phyloP scores from a whole-genome alignment of 2,797 vertebrate genomes.

The Echiichthys vipera region DNA sequence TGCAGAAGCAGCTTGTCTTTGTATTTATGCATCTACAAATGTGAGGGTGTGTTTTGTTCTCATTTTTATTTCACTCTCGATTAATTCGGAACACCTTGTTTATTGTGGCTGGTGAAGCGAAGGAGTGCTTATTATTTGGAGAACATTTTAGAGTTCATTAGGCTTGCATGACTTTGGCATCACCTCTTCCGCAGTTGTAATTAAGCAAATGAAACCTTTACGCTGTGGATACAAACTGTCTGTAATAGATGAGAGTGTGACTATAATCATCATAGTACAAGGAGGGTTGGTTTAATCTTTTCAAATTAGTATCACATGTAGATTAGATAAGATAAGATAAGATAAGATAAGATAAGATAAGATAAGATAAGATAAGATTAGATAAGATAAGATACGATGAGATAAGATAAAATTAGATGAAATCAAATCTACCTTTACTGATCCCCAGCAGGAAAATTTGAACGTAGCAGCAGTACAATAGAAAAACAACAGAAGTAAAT shows the following conservation, averaged over 20 bases:
- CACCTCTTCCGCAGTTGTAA: background rate
- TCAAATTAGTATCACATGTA: slow-evolving; percentile 39
- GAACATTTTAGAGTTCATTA: background rate
- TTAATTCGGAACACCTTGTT: slow-evolving; percentile 3
- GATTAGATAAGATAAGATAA: too few species aligned
- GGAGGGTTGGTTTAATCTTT: slow-evolving; percentile 29
- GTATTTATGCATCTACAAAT: background rate
- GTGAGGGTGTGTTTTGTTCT: background rate
- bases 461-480: too few species aligned
- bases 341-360: too few species aligned
- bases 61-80: background rate
- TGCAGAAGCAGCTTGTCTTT: background rate
- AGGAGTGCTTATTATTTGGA: background rate
- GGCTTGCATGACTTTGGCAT: background rate
- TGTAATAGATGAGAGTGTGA: slow-evolving; percentile 9
- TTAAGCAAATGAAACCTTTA: slow-evolving; percentile 2
- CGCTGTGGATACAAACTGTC: background rate
- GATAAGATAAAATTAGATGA: too few species aligned
- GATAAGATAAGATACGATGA: too few species aligned
- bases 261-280: slow-evolving; percentile 44
- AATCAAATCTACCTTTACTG: too few species aligned
- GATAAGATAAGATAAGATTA: too few species aligned
- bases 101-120: background rate
- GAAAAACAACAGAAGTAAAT: slow-evolving; percentile 18
- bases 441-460: too few species aligned